Base-by-base conservation (phyloP, 1,140 invertebrate species). In the Monomorium pharaonis region DNA sequence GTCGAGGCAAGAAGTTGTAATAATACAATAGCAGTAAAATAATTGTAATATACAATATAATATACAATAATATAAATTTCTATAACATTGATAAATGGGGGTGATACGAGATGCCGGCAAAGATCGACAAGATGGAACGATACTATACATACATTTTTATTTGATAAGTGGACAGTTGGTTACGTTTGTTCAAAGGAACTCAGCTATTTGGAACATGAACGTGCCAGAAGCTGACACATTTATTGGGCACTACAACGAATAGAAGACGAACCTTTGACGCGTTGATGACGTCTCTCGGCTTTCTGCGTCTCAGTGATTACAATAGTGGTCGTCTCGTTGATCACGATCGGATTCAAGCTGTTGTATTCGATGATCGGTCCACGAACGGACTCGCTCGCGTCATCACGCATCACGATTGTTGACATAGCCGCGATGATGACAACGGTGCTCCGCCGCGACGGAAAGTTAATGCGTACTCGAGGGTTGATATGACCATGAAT, bases 401-500 rank as follows among this genome's bases (percentile, higher is more conserved):
- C 80, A 88, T 90, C 86, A 88, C 88, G 69, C 70, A 85, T 86
- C 89, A 70, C 88, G 89, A 81, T 92, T 88, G 92, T 91, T 93
- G 93, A 87, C 88, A 89, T 90, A 62, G 10, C n/a, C 80, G 75
- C 16, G 18, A 54, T 62, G 78, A 81, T 81, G 56, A 85, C 75
- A 83, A 76, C 84, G 84, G 58, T 69, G 84, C 81, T 51, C 62
- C 49, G 51, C 49, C 12, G 54, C 84, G 74, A 42, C 58, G 37
- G 60, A 51, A 75, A 86, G 67, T 58, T 86, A 80, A 54, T 86
- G 85, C 80, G 89, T 89, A 89, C 81, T 85, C 88, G 69, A 76
- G 80, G 88, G 88, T 90, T 90, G 80, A 81, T 81, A 33, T 89
- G 92, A 92, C 91, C 92, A 92, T 93, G 89, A 91, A 93, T 91